Evolutionary conservation across 2,113 vertebrate species (phyloP), one percentile per base, ranked within the genome.

Genomic region (Prietella phreatophila): DNA sequence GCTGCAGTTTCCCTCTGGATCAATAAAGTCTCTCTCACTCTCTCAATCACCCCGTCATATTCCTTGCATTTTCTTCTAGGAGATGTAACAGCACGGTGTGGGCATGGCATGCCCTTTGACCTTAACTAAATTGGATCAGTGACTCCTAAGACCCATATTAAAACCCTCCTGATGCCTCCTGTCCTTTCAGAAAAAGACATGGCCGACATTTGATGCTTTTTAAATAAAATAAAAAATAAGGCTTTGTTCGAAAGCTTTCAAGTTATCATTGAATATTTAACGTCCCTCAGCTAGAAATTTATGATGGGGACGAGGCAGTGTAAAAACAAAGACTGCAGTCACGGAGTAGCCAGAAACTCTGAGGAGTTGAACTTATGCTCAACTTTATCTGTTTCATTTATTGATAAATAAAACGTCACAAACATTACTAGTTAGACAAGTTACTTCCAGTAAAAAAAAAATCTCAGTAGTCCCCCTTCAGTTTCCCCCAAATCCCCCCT

Each of bases 251-350:
- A 58, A 55, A 55, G 11, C 83, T 91, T 90, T 83, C 87, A 83
- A 85, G 85, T 69, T 87, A 87, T 87, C 30, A 33, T 73, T 90
- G 89, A 90, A 90, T 90, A 91, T 91, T 90, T 88, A 90, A 84
- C 79, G 76, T 86, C 79, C 73, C 83, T 73, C 47, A 22, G 71
- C 65, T 61, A 89, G 39, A 87, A 83, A 85, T 88, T 56, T 82
- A 85, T 85, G 73, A 88, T 79, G 67, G 82, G 76, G 56, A 73
- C 83, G 89, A 79, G 50, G 50, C 60, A 61, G 6, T 67, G 60
- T 4, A 60, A 22, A 42, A 25, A 82, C 14, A 81, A 30, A 15
- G 60, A 53, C 60, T 83, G 50, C 30, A 76, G n/a, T 86, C 78
- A 79, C 27, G 6, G 63, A 50, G 58, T 61, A 87, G 56, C 14